Evolutionary conservation across 2,888 invertebrate species (phyloP), one percentile per base, ranked within the genome.

Genomic region (Apamea monoglypha): DNA sequence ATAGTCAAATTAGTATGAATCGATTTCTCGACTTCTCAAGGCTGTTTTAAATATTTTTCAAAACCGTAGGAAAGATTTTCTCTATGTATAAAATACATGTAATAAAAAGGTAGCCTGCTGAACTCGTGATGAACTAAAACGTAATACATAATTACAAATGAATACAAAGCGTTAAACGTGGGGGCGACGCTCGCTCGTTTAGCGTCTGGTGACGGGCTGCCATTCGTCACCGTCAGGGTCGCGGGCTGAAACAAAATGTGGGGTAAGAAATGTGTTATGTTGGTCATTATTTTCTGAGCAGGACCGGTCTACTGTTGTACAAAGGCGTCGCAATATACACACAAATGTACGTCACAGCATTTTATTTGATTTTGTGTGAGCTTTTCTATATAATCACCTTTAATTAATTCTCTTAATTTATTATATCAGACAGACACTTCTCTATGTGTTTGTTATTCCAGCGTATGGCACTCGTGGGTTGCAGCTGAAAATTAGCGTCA

Each of bases 191-290:
- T 74, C 76, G 78, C 59, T 69, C 14, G 40, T 25, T 91, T 93
- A 96, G 76, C 97, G 97, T 78, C 97, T 95, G 80, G 97, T 97
- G 72, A 97, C 97, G 77, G 95, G 96, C 72, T 97, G 97, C 97
- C 97, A 97, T 81, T 97, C 97, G 32, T 97, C 97, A 84, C 97
- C 97, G 87, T 97, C 97, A 0, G 95, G 92, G 73, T 97, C 97
- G 89, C 97, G 97, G 87, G 95, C 94, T 95, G 95, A 0, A 92
- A 94, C 87, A 86, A 87, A 63, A 74, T 8, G 0, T 7, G 3
- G 0, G 29, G 5, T 69, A 18, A 70, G 61, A 25, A 29, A 63
- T 18, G 5, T 16, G 16, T 25, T 50, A 16, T 2, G 5, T 21
- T 21, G 29, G 29, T 47, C 44, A 68, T 32, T 12, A 64, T 32